A percentile compares a stretch with the other conserved stretches of the same genome.
Evolutionary conservation across 2,797 vertebrate genomes (phyloP).

Genomic region (Capromys pilorides): DNA sequence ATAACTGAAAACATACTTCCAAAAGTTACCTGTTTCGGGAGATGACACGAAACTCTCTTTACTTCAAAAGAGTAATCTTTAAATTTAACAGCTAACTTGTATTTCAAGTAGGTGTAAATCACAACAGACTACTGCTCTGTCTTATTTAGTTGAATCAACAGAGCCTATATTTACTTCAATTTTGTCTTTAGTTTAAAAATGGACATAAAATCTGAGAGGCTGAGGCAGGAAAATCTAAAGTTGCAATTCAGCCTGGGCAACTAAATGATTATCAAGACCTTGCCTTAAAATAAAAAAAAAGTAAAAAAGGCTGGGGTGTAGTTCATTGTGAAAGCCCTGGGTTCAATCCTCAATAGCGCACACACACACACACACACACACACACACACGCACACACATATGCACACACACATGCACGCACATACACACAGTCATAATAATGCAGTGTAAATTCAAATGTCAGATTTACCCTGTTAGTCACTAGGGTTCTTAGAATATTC

Average conservation of each 20-base stretch:
- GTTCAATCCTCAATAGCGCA: background rate
- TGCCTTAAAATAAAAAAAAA: background rate
- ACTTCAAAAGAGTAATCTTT: background rate
- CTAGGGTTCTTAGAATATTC: background rate
- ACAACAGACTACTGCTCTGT: background rate
- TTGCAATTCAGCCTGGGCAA: background rate
- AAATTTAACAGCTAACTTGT: slow-evolving; percentile 31
- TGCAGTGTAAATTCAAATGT: background rate
- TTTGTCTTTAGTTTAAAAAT: slow-evolving; percentile 1
- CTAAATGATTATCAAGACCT: background rate
- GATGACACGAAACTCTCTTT: slow-evolving; percentile 1
- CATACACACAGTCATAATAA: background rate
- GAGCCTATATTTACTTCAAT: background rate
- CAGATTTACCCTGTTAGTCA: background rate
- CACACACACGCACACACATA: background rate
- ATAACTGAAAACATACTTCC: background rate
- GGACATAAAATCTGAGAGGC: background rate
- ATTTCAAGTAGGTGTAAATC: slow-evolving; percentile 1
- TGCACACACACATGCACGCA: no score
- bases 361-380: background rate
- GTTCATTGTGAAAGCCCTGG: background rate
- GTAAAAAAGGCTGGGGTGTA: background rate
- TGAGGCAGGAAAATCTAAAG: no score
- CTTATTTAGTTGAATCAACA: background rate
- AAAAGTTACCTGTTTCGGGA: background rate